Evolutionary conservation across 2,888 invertebrate genomes (phyloP).

Genomic region (Agrochola lota): DNA sequence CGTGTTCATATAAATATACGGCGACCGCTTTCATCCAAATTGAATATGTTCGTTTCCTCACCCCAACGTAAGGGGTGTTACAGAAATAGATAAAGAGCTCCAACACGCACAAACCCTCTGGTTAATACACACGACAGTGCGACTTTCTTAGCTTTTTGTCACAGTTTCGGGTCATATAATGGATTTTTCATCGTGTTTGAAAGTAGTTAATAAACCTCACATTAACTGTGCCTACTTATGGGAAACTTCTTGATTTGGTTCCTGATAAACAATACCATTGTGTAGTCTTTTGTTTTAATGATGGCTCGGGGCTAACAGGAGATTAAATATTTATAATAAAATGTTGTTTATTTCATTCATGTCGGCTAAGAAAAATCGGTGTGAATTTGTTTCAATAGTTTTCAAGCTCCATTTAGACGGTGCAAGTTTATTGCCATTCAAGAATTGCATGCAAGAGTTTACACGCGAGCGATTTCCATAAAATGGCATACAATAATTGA

Average conservation of each 20-base stretch:
- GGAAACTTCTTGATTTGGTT: constrained; percentile 10
- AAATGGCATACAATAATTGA: no score
- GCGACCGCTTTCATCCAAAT: constrained; percentile 48
- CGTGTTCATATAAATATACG: constrained; percentile 38
- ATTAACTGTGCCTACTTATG: neutral
- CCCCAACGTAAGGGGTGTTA: constrained; percentile 2
- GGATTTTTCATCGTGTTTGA: constrained; percentile 3
- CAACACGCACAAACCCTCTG: constrained; percentile 29
- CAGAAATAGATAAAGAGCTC: constrained; percentile 32
- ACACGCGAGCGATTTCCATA: no score
- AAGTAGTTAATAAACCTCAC: neutral
- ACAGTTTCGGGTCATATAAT: neutral
- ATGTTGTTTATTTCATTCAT: neutral
- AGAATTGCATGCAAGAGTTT: no score
- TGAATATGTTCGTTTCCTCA: constrained; percentile 45
- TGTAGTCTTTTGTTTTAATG: neutral
- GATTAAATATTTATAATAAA: neutral
- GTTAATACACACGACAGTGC: neutral
- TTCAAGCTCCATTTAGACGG: no score
- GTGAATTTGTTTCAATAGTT: no score
- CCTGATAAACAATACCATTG: neutral
- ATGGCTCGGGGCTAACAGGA: no score
- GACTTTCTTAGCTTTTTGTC: constrained; percentile 12
- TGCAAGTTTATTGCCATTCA: no score
- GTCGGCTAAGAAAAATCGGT: no score